A percentile compares a stretch with the other conserved stretches of the same genome.
Evolutionary conservation across 2,797 vertebrate genomes (phyloP).

Genomic region (Tenualosa ilisha): DNA sequence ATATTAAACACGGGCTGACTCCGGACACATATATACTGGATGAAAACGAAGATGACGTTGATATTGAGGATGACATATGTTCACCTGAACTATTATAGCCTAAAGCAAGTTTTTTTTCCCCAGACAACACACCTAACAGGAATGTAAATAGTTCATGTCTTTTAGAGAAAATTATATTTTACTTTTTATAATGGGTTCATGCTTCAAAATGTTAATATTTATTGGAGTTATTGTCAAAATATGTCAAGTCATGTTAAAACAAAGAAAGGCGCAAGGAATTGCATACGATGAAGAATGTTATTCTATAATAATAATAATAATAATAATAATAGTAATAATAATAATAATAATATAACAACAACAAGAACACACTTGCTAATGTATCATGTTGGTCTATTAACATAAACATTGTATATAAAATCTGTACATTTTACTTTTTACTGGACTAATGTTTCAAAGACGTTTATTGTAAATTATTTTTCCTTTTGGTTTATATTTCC

Average conservation of each 20-base stretch:
- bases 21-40: constrained; percentile 80
- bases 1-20: constrained; percentile 65
- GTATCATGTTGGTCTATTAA: not conserved
- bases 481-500: constrained; percentile 10
- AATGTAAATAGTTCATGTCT: constrained; percentile 53
- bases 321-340: constrained; percentile 1
- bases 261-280: not conserved
- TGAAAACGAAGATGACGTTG: constrained; percentile 91
- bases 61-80: constrained; percentile 89
- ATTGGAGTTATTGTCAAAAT: constrained; percentile 12
- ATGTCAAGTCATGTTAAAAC: not conserved
- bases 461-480: constrained; percentile 7
- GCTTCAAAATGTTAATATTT: constrained; percentile 6
- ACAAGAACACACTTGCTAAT: not conserved
- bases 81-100: constrained; percentile 75
- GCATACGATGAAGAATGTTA: not conserved
- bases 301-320: not conserved
- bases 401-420: not conserved
- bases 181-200: constrained; percentile 21
- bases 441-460: not conserved
- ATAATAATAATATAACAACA: not conserved
- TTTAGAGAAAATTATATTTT: constrained; percentile 48
- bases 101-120: constrained; percentile 61
- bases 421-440: not conserved
- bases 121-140: constrained; percentile 41